These are phyloP conservation scores for Coelopa frigida DNA, from an alignment of 1,140 invertebrate species.

Conservation along the genomic window DNA sequence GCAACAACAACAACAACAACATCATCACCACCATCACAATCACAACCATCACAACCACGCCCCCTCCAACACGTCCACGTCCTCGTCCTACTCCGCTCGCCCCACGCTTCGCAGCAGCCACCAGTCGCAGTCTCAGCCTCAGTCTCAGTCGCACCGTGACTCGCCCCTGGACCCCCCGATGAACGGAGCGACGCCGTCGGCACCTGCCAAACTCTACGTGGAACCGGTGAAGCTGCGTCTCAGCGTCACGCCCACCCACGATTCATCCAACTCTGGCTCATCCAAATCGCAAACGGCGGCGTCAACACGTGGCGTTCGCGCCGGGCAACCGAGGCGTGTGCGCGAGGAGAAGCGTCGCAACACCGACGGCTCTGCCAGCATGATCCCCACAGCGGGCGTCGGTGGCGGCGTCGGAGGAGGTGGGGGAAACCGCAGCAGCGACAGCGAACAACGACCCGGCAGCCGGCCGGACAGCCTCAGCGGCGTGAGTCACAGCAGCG, in stretches of 20 bases:
- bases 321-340: background rate
- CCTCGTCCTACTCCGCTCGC: too few relatives aligned
- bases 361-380: conserved; percentile 4
- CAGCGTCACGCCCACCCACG: background rate
- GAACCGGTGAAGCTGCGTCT: conserved; percentile 7
- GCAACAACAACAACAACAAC: conserved; percentile 6
- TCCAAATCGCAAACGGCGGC: background rate
- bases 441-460: background rate
- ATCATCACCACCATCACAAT: conserved; percentile 2
- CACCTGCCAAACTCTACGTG: conserved; percentile 2
- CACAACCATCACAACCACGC: background rate
- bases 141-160: too few relatives aligned
- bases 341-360: conserved; percentile 8
- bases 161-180: background rate
- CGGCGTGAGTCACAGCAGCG: background rate
- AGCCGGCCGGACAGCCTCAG: too few relatives aligned
- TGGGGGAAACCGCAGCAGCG: conserved; percentile 1
- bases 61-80: background rate
- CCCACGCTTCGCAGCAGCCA: too few relatives aligned
- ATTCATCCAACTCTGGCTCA: conserved; percentile 1
- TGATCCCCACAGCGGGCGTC: background rate
- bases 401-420: background rate
- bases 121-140: too few relatives aligned
- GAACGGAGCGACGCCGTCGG: background rate
- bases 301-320: background rate